These are phyloP conservation scores for Diuraphis noxia DNA, from an alignment of 1,140 invertebrate species.

Conservation along the genomic window DNA sequence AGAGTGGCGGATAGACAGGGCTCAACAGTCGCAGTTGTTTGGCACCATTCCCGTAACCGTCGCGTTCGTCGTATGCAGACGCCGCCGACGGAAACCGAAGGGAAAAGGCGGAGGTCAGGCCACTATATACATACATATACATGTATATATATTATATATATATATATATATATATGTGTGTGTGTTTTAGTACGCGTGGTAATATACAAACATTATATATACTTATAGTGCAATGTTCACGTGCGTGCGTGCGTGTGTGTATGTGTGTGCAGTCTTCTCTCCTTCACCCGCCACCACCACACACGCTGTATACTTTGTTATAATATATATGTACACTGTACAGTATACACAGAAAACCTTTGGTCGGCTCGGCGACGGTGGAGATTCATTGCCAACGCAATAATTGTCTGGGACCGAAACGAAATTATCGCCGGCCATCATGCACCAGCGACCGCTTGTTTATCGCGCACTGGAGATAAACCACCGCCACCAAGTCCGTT, in stretches of 20 bases:
- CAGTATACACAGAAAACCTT: neutral
- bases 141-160: neutral
- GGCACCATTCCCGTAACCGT: conserved; percentile 37
- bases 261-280: neutral
- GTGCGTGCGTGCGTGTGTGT: neutral
- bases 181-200: neutral
- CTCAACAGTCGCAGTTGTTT: conserved; percentile 49
- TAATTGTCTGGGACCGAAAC: conserved; percentile 41
- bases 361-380: neutral
- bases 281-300: neutral
- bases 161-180: neutral
- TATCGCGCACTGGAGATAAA: conserved; percentile 28
- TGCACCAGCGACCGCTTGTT: conserved; percentile 39
- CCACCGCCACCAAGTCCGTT: neutral
- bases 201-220: neutral
- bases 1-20: neutral
- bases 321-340: neutral
- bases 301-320: neutral
- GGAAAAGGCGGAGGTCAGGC: neutral
- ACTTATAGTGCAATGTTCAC: neutral
- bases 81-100: neutral
- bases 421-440: conserved; percentile 42
- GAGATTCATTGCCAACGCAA: conserved; percentile 48
- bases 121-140: neutral
- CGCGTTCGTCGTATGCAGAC: neutral